Conservation (phyloP, 2,888 invertebrate species). For the Temnothorax unifasciatus region DNA sequence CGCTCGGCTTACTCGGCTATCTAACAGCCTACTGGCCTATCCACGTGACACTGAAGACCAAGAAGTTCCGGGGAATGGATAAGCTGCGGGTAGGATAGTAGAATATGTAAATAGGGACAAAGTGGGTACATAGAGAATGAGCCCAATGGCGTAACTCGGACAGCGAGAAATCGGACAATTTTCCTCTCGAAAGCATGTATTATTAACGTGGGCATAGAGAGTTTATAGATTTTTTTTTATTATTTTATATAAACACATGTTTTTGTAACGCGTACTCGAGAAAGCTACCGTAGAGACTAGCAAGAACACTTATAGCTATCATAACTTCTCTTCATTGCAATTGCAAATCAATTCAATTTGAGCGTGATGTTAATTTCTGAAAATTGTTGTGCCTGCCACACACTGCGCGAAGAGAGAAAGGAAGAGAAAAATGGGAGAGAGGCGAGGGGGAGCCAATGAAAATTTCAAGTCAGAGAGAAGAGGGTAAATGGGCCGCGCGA, state of each 20-base stretch:
- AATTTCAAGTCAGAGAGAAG: constrained; percentile 7
- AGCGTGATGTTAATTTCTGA: background rate
- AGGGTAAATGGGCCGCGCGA: constrained; percentile 19
- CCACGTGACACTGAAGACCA: constrained; percentile 47
- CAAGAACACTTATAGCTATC: background rate
- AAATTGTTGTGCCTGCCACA: background rate
- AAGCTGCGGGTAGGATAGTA: background rate
- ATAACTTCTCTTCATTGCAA: background rate
- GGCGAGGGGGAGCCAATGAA: background rate
- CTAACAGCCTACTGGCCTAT: constrained; percentile 50
- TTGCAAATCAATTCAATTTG: background rate
- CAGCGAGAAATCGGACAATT: background rate
- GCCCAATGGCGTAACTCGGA: constrained; percentile 10
- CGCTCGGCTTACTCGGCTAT: constrained; percentile 44
- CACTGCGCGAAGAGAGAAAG: background rate
- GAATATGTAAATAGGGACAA: constrained; percentile 18
- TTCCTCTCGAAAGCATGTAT: background rate
- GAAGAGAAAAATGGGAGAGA: constrained; percentile 1
- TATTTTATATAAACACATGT: background rate
- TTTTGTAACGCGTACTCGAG: no score
- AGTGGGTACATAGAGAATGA: background rate
- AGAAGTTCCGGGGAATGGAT: constrained; percentile 41
- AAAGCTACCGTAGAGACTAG: no score
- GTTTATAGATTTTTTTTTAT: background rate
- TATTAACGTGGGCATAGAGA: background rate